Evolutionary conservation across 1,140 invertebrate species (phyloP).

Genomic region (Orchestia grillus): DNA sequence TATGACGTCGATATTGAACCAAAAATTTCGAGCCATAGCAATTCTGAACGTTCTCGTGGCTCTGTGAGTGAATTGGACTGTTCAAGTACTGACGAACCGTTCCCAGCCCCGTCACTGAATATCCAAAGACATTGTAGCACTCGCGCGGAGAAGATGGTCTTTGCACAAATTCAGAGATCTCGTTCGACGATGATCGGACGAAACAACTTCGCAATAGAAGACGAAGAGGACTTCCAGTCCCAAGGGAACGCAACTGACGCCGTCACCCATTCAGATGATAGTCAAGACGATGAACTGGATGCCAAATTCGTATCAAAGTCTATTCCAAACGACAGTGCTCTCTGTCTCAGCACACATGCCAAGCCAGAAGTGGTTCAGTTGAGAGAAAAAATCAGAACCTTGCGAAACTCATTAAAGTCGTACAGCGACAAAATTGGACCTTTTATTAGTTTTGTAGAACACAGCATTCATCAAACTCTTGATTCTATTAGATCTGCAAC

Average conservation of each 20-base stretch:
- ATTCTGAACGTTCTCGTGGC: background rate
- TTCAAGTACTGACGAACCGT: background rate
- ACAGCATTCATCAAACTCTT: constrained; percentile 43
- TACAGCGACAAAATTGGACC: constrained; percentile 44
- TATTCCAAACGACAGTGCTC: background rate
- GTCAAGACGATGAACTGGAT: background rate
- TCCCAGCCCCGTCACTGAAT: background rate
- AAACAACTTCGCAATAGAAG: background rate
- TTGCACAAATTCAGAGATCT: background rate
- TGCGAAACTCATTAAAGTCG: background rate
- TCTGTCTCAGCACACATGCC: background rate
- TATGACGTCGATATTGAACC: background rate
- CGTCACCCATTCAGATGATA: constrained; percentile 13
- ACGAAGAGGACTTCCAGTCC: background rate
- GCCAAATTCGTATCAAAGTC: background rate
- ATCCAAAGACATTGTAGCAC: background rate
- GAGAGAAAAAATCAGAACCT: background rate
- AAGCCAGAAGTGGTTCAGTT: background rate
- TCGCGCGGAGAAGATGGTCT: constrained; percentile 5
- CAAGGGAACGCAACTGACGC: background rate
- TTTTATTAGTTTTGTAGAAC: constrained; percentile 35
- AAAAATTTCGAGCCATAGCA: background rate
- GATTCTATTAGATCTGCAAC: background rate
- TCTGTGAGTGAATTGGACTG: background rate
- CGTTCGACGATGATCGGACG: background rate